These are phyloP conservation scores for Apeltes quadracus DNA, from an alignment of 2,113 vertebrate species.

Conservation along the genomic window DNA sequence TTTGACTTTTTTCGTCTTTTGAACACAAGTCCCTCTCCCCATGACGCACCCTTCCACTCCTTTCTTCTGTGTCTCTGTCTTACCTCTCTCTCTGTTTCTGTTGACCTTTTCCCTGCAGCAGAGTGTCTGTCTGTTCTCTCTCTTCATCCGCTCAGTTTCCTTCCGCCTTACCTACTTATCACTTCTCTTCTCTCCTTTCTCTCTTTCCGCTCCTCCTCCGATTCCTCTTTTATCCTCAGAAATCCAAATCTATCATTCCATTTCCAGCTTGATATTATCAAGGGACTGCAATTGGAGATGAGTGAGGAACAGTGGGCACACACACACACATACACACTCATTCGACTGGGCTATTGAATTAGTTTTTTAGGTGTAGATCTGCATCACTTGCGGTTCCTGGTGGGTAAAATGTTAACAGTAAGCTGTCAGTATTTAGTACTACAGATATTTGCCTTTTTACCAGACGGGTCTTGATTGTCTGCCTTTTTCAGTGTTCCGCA, in stretches of 20 bases:
- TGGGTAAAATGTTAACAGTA: conserved; percentile 3
- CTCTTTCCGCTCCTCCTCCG: not conserved
- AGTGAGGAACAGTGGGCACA: not conserved
- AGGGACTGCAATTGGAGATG: conserved; percentile 13
- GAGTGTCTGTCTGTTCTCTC: conserved; percentile 49
- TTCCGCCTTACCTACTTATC: conserved; percentile 27
- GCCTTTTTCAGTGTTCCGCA: conserved; percentile 12
- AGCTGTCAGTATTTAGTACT: too few species aligned
- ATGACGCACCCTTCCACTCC: conserved; percentile 56
- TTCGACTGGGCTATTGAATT: not conserved
- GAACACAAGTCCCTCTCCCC: conserved; percentile 46
- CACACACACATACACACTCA: conserved; percentile 7
- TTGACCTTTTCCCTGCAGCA: conserved; percentile 67
- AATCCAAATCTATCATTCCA: conserved; percentile 53
- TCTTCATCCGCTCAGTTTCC: conserved; percentile 21
- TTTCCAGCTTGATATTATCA: conserved; percentile 28
- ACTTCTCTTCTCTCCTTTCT: not conserved
- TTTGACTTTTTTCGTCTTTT: conserved; percentile 38
- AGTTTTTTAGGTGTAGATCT: not conserved
- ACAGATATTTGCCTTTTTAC: conserved; percentile 9
- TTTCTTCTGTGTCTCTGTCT: conserved; percentile 61
- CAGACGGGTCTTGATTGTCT: conserved; percentile 2
- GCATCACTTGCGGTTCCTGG: not conserved
- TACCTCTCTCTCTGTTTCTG: conserved; percentile 51
- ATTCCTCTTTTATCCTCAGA: conserved; percentile 35